A percentile compares a stretch with the other conserved stretches of the same genome.
Evolutionary conservation across 1,140 invertebrate genomes (phyloP).

Genomic region (Belonocnema kinseyi): DNA sequence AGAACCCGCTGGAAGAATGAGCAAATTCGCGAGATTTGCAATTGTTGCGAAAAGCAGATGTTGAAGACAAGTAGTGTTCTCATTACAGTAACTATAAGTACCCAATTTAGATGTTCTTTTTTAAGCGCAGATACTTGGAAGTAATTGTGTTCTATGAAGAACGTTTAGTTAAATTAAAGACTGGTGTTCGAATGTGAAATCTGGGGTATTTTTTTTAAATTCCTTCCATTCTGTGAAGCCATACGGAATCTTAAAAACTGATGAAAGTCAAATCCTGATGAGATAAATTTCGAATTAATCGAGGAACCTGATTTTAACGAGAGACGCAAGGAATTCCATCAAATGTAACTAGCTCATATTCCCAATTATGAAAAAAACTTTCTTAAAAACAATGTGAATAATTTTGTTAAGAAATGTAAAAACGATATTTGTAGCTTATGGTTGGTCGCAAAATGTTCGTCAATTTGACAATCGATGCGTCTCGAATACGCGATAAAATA

Average conservation of each 20-base stretch:
- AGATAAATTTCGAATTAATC: not conserved
- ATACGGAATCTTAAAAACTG: not conserved
- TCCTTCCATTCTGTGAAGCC: not conserved
- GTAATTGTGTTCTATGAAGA: not conserved
- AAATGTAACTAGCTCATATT: no score
- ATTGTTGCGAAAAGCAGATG: conserved; percentile 14
- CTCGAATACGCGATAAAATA: no score
- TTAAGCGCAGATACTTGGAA: not conserved
- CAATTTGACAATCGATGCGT: no score
- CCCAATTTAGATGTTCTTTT: not conserved
- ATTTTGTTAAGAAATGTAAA: no score
- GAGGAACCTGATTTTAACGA: not conserved
- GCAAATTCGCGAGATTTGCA: conserved; percentile 2
- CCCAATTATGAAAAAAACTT: no score
- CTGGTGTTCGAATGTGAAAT: not conserved
- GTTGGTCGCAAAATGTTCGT: no score
- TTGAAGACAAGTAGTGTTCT: conserved; percentile 6
- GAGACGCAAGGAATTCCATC: not conserved
- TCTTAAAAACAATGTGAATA: no score
- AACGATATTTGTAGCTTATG: no score
- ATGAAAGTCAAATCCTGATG: not conserved
- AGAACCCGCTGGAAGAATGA: conserved; percentile 1
- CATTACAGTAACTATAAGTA: not conserved
- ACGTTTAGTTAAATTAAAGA: not conserved
- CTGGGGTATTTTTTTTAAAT: not conserved